These are phyloP conservation scores for Artibeus lituratus DNA, from an alignment of 2,797 vertebrate species.

Conservation along the genomic window DNA sequence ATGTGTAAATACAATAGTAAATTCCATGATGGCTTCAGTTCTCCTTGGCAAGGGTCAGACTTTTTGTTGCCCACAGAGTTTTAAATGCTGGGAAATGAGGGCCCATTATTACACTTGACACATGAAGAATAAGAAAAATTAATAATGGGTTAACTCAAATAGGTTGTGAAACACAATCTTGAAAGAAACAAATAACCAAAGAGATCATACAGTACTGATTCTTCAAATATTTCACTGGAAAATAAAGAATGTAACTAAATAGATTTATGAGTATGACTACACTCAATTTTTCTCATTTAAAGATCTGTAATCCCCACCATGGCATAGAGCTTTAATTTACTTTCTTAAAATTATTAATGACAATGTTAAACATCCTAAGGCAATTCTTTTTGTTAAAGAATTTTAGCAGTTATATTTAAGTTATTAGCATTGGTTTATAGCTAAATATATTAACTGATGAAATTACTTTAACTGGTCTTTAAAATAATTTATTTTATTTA, in stretches of 20 bases:
- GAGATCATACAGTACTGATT: neutral
- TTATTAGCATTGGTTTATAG: slow-evolving; percentile 40
- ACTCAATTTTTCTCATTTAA: slow-evolving; percentile 46
- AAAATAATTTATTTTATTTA: slow-evolving; percentile 40
- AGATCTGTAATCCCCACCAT: neutral
- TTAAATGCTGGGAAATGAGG: neutral
- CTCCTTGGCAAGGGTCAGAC: neutral
- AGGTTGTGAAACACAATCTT: neutral
- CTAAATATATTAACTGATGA: slow-evolving; percentile 32
- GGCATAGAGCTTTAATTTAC: slow-evolving; percentile 33
- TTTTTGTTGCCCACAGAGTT: neutral
- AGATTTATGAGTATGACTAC: neutral
- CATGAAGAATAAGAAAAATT: neutral
- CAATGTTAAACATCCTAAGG: neutral
- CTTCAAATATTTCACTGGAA: neutral
- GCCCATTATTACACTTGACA: neutral
- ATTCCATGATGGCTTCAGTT: neutral
- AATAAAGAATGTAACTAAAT: neutral
- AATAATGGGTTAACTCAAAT: neutral
- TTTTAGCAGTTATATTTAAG: slow-evolving; percentile 44
- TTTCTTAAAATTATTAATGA: slow-evolving; percentile 52
- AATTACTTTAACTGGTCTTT: slow-evolving; percentile 39
- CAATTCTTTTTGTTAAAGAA: slow-evolving; percentile 43
- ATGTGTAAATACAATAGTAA: neutral
- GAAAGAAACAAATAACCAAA: neutral